These are phyloP conservation scores for Prinia subflava DNA, from an alignment of 2,113 vertebrate genomes.

Conservation along the genomic window DNA sequence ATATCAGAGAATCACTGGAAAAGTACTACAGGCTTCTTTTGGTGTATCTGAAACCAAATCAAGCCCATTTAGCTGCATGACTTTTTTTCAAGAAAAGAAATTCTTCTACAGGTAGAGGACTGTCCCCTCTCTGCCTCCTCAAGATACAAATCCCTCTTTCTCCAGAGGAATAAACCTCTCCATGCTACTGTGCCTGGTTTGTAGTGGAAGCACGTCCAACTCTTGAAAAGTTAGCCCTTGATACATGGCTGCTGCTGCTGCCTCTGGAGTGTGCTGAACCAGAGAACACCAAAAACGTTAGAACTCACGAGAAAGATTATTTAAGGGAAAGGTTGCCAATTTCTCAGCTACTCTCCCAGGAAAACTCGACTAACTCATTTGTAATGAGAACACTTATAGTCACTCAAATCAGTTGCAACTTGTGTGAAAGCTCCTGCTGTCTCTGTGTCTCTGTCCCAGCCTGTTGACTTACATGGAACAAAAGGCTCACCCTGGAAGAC, in stretches of 20 bases:
- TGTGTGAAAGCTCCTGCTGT: not conserved
- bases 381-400: not conserved
- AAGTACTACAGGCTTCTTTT: not conserved
- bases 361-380: conserved; percentile 8
- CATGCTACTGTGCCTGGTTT: not conserved
- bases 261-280: not conserved
- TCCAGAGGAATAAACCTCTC: not conserved
- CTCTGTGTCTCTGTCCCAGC: not conserved
- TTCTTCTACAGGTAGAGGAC: not conserved
- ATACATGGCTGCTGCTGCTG: not conserved
- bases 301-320: not conserved
- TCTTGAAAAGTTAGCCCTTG: not conserved
- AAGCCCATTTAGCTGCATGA: rapidly evolving
- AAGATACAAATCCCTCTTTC: not conserved
- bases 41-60: not conserved
- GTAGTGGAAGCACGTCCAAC: not conserved
- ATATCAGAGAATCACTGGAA: not conserved
- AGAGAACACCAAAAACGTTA: not conserved
- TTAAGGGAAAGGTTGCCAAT: not conserved
- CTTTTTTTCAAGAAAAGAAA: not conserved
- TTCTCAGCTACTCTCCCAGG: not conserved
- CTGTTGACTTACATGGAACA: conserved; percentile 21
- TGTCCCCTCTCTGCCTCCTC: not conserved
- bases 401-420: not conserved
- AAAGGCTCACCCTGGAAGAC: conserved; percentile 16